Percentiles rank a stretch among this genome's conserved stretches.
phyloP scores from a whole-genome alignment of 2,797 vertebrate species.

The Sebastes nivosus region DNA sequence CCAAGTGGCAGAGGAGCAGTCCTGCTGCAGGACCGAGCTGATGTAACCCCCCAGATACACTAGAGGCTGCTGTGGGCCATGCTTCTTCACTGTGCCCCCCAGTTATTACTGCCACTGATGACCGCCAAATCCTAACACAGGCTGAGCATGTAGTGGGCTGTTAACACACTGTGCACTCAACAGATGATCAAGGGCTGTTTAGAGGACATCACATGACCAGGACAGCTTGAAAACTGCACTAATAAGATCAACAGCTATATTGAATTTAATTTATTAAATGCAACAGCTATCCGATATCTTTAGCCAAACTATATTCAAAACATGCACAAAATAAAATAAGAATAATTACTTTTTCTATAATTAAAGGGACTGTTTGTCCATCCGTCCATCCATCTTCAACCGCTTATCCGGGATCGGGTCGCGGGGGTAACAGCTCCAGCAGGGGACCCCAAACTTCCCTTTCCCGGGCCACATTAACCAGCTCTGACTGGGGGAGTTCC shows the following conservation, averaged over 20 bases:
- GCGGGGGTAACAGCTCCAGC: too few relatives aligned
- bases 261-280: not conserved
- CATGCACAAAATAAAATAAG: not conserved
- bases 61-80: slow-evolving; percentile 69
- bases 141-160: not conserved
- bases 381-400: too few relatives aligned
- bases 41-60: slow-evolving; percentile 65
- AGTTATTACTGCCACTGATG: not conserved
- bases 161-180: not conserved
- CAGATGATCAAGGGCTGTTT: slow-evolving; percentile 13
- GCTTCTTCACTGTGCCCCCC: slow-evolving; percentile 28
- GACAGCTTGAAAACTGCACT: not conserved
- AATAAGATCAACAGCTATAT: not conserved
- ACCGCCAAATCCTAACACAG: not conserved
- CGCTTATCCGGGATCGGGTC: too few relatives aligned
- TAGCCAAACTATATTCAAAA: not conserved
- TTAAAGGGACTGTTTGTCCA: too few relatives aligned
- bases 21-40: slow-evolving; percentile 77
- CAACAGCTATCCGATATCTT: not conserved
- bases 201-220: not conserved
- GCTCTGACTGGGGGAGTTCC: too few relatives aligned
- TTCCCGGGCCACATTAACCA: too few relatives aligned
- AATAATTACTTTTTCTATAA: too few relatives aligned
- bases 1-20: slow-evolving; percentile 73
- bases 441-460: too few relatives aligned